Percentiles rank a stretch among this genome's conserved stretches.
Conservation (phyloP, 2,113 vertebrate species). For the Cyprinodon variegatus region DNA sequence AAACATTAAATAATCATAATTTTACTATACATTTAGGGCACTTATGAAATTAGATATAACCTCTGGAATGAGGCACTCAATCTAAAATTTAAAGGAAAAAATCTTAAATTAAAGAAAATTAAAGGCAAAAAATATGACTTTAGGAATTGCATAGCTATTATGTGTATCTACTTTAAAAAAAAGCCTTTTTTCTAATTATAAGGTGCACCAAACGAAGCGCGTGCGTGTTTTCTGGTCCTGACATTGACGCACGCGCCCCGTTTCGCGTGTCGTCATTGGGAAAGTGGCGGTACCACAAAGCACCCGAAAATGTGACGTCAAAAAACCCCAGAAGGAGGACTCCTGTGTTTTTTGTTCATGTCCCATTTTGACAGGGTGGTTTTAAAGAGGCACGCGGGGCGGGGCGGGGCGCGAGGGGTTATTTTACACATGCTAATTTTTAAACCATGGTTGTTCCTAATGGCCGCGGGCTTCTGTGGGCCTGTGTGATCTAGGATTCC, state of each 20-base stretch:
- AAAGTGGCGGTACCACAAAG: constrained; percentile 44
- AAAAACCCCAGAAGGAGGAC: constrained; percentile 26
- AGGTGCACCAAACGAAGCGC: neutral
- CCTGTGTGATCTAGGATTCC: constrained; percentile 73
- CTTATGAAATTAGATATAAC: neutral
- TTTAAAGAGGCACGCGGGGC: constrained; percentile 43
- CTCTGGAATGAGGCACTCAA: neutral
- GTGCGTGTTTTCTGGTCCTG: too few relatives aligned
- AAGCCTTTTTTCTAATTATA: neutral
- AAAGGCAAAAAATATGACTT: too few relatives aligned
- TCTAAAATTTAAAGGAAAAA: neutral
- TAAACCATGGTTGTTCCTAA: constrained; percentile 71
- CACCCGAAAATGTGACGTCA: constrained; percentile 37
- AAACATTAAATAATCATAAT: neutral
- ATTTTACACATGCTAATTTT: constrained; percentile 77
- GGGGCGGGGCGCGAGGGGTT: constrained; percentile 33
- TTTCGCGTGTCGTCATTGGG: neutral
- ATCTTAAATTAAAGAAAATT: neutral
- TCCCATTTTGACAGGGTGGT: constrained; percentile 31
- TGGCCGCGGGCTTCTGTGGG: constrained; percentile 73
- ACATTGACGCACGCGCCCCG: too few relatives aligned
- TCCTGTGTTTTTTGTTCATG: constrained; percentile 21
- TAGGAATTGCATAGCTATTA: neutral
- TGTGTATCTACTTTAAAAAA: neutral
- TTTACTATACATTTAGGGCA: neutral